Percentiles rank a stretch among this genome's conserved stretches.
phyloP scores from a whole-genome alignment of 2,888 invertebrate species.

The Lutraria lutraria region DNA sequence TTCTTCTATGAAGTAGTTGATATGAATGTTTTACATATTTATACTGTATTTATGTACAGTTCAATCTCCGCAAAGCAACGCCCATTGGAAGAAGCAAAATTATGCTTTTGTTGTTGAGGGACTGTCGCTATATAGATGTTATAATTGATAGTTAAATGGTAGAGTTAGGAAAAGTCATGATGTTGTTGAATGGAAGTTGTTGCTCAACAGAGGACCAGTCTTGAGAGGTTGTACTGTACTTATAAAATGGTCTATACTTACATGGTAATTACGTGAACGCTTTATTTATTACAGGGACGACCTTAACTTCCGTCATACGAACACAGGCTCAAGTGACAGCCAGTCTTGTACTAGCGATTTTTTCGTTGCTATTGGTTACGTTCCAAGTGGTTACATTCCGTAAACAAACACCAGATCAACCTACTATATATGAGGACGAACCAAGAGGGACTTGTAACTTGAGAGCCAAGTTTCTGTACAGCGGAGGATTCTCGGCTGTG shows the following conservation, averaged over 20 bases:
- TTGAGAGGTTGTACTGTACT: too few relatives aligned
- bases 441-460: slow-evolving; percentile 50
- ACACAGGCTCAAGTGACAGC: slow-evolving; percentile 56
- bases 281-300: slow-evolving; percentile 37
- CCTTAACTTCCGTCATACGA: slow-evolving; percentile 35
- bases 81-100: too few relatives aligned
- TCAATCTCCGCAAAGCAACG: too few relatives aligned
- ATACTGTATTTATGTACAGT: too few relatives aligned
- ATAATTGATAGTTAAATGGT: too few relatives aligned
- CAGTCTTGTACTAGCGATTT: slow-evolving; percentile 44
- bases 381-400: slow-evolving; percentile 59
- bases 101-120: too few relatives aligned
- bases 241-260: neutral
- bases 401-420: slow-evolving; percentile 34
- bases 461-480: slow-evolving; percentile 56
- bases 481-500: slow-evolving; percentile 56
- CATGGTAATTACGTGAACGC: neutral
- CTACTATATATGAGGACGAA: slow-evolving; percentile 41
- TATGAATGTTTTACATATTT: too few relatives aligned
- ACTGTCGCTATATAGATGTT: too few relatives aligned
- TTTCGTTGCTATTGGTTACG: slow-evolving; percentile 49
- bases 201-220: too few relatives aligned
- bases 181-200: too few relatives aligned
- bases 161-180: too few relatives aligned
- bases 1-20: too few relatives aligned